Evolutionary conservation across 2,797 vertebrate species (phyloP).

Genomic region (Premnoplex brunnescens): DNA sequence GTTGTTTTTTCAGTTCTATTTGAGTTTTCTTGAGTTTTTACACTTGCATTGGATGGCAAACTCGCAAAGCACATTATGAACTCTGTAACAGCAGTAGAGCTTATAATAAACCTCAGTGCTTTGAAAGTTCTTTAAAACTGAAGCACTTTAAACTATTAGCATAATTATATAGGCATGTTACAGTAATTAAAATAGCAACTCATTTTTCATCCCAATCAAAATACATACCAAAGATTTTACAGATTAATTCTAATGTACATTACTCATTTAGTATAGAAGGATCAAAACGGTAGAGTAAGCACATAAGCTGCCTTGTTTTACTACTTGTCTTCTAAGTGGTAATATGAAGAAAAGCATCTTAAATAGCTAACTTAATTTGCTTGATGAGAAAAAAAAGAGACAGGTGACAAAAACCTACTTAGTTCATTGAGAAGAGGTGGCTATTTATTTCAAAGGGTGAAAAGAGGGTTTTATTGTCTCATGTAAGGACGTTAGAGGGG

Average conservation of each 20-base stretch:
- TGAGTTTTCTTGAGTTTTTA: neutral
- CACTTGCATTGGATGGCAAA: neutral
- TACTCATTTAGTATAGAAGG: accelerated
- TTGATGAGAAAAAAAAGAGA: neutral
- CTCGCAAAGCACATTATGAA: accelerated
- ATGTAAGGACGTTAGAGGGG: accelerated
- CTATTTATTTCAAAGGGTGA: neutral
- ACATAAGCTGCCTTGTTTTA: neutral
- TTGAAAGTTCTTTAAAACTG: neutral
- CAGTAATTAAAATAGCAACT: neutral
- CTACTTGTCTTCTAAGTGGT: accelerated
- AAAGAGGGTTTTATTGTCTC: accelerated
- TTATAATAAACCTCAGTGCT: neutral
- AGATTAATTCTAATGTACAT: accelerated
- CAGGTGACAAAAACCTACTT: neutral
- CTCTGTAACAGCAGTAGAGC: accelerated
- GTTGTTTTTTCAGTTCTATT: neutral
- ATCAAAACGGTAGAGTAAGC: neutral
- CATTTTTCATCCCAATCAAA: neutral
- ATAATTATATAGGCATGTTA: accelerated
- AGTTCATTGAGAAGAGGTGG: accelerated
- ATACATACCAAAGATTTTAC: accelerated
- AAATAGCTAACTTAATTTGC: neutral
- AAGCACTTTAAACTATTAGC: neutral
- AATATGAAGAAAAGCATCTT: neutral